Conservation (phyloP, 1,140 invertebrate genomes). For the Diachasmimorpha longicaudata region DNA sequence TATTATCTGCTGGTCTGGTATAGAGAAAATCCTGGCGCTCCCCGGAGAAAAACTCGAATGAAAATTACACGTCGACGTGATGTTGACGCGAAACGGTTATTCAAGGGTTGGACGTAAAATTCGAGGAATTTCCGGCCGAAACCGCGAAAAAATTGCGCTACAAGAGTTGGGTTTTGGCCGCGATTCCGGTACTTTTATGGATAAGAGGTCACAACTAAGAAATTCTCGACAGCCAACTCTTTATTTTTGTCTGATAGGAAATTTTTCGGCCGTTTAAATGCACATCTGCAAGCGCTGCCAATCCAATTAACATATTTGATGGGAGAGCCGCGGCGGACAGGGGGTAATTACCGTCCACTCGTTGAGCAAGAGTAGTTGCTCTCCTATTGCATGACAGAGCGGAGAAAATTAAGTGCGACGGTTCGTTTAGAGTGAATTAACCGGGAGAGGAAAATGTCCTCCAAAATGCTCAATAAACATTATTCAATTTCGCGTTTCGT, state of each 20-base stretch:
- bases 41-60: too few species aligned
- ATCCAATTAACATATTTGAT: conserved; percentile 3
- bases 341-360: neutral
- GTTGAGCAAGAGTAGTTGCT: neutral
- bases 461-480: conserved; percentile 5
- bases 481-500: neutral
- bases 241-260: neutral
- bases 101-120: too few species aligned
- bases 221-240: too few species aligned
- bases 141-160: too few species aligned
- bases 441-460: neutral
- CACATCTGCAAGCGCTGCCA: neutral
- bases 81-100: too few species aligned
- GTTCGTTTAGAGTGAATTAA: neutral
- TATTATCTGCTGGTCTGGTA: too few species aligned
- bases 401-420: neutral
- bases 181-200: too few species aligned
- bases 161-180: too few species aligned
- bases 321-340: neutral
- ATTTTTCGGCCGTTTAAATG: neutral
- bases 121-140: too few species aligned
- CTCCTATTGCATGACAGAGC: neutral
- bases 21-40: too few species aligned
- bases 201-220: neutral
- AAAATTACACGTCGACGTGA: too few species aligned